phyloP scores from a whole-genome alignment of 2,113 vertebrate genomes.

The Phasianus colchicus region DNA sequence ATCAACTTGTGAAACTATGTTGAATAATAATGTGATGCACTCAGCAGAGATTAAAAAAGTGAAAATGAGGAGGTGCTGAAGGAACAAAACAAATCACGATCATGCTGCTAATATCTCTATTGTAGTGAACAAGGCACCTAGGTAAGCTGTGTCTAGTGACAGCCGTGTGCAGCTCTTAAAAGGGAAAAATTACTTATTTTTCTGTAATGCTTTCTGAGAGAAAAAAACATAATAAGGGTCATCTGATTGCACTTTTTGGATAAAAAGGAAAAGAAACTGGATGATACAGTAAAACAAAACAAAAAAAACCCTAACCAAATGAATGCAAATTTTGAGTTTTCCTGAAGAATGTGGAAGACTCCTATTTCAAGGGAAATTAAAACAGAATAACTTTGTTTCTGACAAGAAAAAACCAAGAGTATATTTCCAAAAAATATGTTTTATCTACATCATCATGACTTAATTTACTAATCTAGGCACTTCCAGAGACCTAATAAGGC shows the following conservation, averaged over 20 bases:
- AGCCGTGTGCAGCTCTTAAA: not conserved
- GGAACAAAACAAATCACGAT: not conserved
- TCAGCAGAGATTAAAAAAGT: not conserved
- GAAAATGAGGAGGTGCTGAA: not conserved
- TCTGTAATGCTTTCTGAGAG: not conserved
- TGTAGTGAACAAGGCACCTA: not conserved
- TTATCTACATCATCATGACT: not conserved
- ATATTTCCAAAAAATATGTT: not conserved
- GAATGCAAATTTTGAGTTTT: not conserved
- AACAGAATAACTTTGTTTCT: not conserved
- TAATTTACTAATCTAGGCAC: not conserved
- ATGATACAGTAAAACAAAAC: not conserved
- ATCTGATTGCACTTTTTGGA: not conserved
- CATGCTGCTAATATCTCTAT: not conserved
- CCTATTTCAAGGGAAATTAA: not conserved
- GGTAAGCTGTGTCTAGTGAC: not conserved
- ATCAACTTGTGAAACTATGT: not conserved
- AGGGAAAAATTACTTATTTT: not conserved
- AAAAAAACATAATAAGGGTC: accelerated
- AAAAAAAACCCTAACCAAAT: not conserved
- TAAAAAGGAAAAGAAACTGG: not conserved
- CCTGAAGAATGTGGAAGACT: not conserved
- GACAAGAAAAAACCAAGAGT: not conserved
- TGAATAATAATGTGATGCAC: not conserved
- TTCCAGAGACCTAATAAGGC: not conserved